Percentiles rank a stretch among this genome's conserved stretches.
Evolutionary conservation across 92 coral and sea anemone species (phyloP).

Genomic region (Zoanthus sansibaricus): DNA sequence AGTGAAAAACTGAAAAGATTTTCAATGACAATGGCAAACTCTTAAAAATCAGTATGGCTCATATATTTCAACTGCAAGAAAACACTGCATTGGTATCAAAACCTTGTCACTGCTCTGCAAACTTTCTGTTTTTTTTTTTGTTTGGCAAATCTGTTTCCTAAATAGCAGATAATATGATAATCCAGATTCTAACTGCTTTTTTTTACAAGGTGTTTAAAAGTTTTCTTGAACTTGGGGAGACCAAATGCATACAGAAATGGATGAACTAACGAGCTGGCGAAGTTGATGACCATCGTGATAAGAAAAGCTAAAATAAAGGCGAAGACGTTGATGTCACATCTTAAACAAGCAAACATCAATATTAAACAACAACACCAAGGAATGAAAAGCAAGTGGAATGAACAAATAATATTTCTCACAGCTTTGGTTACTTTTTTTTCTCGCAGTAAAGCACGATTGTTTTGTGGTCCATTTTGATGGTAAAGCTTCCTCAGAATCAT

Average conservation of each 20-base stretch:
- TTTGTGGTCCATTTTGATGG: not conserved
- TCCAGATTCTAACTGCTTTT: not conserved
- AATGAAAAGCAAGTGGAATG: not conserved
- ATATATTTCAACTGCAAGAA: no score
- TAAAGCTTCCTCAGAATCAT: not conserved
- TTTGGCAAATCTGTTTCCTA: no score
- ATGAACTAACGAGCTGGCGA: not conserved
- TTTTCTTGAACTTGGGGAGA: slow-evolving; percentile 22
- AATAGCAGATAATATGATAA: no score
- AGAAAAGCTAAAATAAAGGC: not conserved
- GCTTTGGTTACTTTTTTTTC: slow-evolving; percentile 10
- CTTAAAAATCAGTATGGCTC: no score
- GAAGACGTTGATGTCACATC: not conserved
- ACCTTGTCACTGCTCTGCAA: no score
- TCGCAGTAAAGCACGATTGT: not conserved
- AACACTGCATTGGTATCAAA: no score
- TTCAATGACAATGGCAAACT: no score
- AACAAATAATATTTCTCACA: not conserved
- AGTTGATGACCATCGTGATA: not conserved
- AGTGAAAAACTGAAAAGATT: no score
- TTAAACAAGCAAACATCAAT: not conserved
- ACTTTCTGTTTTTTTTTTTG: no score
- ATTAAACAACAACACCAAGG: slow-evolving; percentile 3
- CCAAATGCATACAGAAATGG: slow-evolving; percentile 18
- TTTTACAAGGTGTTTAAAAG: not conserved